A percentile compares a stretch with the other conserved stretches of the same genome.
These are phyloP conservation scores for Neosilurus mollespiculum DNA, from an alignment of 2,797 vertebrate genomes.

Conservation along the genomic window DNA sequence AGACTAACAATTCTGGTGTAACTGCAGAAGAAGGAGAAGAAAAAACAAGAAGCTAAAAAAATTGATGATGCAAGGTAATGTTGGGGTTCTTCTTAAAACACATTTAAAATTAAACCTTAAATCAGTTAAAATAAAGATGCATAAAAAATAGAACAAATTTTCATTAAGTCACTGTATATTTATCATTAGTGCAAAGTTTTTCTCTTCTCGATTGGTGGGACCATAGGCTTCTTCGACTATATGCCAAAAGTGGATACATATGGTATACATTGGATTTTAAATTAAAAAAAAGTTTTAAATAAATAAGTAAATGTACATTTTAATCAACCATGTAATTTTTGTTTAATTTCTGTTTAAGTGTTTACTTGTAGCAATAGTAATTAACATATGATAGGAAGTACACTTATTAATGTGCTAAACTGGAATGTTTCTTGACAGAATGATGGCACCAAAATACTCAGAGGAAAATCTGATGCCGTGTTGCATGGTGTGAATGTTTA, in stretches of 20 bases:
- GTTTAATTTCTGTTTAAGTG: neutral
- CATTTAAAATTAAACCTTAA: too few species aligned
- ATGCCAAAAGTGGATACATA: too few species aligned
- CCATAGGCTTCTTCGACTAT: neutral
- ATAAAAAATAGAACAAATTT: too few species aligned
- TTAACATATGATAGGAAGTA: neutral
- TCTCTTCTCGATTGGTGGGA: neutral
- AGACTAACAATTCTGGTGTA: neutral
- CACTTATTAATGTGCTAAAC: neutral
- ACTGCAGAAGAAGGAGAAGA: too few species aligned
- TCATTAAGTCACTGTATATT: neutral
- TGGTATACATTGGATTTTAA: too few species aligned
- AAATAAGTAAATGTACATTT: neutral
- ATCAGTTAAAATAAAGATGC: too few species aligned
- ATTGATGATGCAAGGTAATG: too few species aligned
- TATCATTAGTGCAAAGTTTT: neutral
- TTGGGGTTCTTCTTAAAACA: too few species aligned
- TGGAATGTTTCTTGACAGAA: neutral
- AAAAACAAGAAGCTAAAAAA: too few species aligned
- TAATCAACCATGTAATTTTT: neutral
- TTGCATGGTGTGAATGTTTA: slow-evolving; percentile 41
- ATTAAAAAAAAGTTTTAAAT: too few species aligned
- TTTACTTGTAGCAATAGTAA: neutral
- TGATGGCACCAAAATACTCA: too few species aligned
- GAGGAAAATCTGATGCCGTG: neutral